These are phyloP conservation scores for Diachrysia chrysitis DNA, from an alignment of 2,888 invertebrate species.

Conservation along the genomic window DNA sequence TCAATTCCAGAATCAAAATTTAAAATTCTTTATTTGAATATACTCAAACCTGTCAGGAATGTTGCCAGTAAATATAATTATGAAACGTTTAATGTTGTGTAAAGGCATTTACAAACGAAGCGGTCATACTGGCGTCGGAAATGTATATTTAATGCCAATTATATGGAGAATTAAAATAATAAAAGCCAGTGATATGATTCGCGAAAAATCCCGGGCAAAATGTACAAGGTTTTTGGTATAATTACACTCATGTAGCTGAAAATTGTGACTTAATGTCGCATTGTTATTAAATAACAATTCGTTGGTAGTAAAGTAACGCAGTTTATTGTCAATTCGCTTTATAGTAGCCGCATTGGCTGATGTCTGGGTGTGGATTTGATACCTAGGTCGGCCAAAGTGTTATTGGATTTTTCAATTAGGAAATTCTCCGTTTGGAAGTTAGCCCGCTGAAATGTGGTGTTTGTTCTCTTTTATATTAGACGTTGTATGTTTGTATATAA, in stretches of 20 bases:
- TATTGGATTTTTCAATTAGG: slow-evolving; percentile 17
- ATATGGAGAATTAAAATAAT: slow-evolving; percentile 46
- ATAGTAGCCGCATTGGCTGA: slow-evolving; percentile 3
- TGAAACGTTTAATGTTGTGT: slow-evolving; percentile 61
- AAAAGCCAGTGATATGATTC: slow-evolving; percentile 32
- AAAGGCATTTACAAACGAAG: slow-evolving; percentile 62
- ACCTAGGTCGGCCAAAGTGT: background rate
- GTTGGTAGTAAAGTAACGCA: background rate
- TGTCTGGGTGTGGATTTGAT: slow-evolving; percentile 2
- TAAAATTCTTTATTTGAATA: slow-evolving; percentile 44
- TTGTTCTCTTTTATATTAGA: background rate
- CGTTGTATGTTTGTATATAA: background rate
- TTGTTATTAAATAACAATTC: slow-evolving; percentile 2
- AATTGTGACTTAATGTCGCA: background rate
- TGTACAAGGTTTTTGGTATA: slow-evolving; percentile 19
- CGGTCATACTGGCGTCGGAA: slow-evolving; percentile 65
- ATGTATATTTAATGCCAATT: slow-evolving; percentile 57
- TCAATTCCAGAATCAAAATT: slow-evolving; percentile 24
- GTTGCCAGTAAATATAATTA: slow-evolving; percentile 47
- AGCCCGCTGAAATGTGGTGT: background rate
- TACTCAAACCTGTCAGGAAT: slow-evolving; percentile 42
- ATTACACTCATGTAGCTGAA: slow-evolving; percentile 8
- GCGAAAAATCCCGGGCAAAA: slow-evolving; percentile 20
- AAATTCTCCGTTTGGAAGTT: background rate
- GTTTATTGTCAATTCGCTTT: slow-evolving; percentile 2